These are phyloP conservation scores for Sarcophilus harrisii DNA, from an alignment of 2,797 vertebrate species.

Conservation along the genomic window DNA sequence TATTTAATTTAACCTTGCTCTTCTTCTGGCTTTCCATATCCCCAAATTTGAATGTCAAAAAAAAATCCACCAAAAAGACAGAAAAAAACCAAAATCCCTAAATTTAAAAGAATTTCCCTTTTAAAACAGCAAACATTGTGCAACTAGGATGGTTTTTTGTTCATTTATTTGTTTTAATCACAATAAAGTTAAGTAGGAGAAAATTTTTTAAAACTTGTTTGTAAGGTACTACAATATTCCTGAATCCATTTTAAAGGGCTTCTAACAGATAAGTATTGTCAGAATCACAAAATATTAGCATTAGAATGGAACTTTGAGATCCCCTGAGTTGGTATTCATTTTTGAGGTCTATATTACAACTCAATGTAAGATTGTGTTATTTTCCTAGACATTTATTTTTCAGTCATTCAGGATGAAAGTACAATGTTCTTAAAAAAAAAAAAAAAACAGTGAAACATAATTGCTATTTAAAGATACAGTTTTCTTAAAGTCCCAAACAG, in stretches of 20 bases:
- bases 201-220: background rate
- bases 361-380: background rate
- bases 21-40: background rate
- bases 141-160: background rate
- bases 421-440: conserved; percentile 46
- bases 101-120: conserved; percentile 6
- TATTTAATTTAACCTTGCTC: background rate
- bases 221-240: background rate
- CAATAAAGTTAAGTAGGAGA: background rate
- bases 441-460: conserved; percentile 57
- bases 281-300: background rate
- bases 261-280: background rate
- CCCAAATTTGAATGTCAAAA: background rate
- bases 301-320: background rate
- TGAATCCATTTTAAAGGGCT: background rate
- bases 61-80: conserved; percentile 22
- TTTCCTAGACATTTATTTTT: conserved; percentile 47
- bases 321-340: background rate
- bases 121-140: background rate
- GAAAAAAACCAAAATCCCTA: background rate
- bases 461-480: conserved; percentile 59
- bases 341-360: conserved; percentile 14
- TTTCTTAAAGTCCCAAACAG: conserved; percentile 26
- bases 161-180: background rate
- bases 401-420: conserved; percentile 48